Percentiles rank a stretch among this genome's conserved stretches.
phyloP scores from a whole-genome alignment of 2,888 invertebrate genomes.

The Tetramorium bicarinatum region DNA sequence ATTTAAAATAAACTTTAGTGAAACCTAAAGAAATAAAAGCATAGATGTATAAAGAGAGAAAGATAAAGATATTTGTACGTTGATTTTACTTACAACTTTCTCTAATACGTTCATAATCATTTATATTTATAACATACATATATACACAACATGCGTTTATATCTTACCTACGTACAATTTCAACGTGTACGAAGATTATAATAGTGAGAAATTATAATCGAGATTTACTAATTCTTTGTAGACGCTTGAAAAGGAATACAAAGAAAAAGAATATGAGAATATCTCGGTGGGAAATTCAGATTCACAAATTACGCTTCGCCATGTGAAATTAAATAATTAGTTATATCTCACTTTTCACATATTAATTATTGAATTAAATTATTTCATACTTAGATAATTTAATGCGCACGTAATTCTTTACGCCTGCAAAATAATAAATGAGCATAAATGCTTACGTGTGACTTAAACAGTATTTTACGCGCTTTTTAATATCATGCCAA shows the following conservation, averaged over 20 bases:
- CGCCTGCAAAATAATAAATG: neutral
- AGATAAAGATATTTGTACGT: slow-evolving; percentile 30
- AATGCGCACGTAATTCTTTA: neutral
- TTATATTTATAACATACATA: slow-evolving; percentile 50
- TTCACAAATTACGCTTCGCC: neutral
- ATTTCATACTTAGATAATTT: neutral
- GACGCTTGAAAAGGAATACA: slow-evolving; percentile 6
- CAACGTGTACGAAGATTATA: slow-evolving; percentile 23
- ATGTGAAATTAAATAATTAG: neutral
- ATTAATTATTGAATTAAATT: neutral
- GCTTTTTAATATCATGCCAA: neutral
- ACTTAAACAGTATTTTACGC: neutral
- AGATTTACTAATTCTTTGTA: slow-evolving; percentile 23
- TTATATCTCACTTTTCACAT: neutral
- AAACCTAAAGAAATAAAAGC: slow-evolving; percentile 33
- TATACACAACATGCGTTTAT: slow-evolving; percentile 39
- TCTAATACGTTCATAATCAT: slow-evolving; percentile 43
- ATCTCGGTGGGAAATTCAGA: slow-evolving; percentile 26
- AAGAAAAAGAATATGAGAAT: neutral
- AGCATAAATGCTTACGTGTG: neutral
- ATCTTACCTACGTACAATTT: slow-evolving; percentile 30
- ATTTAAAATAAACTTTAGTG: slow-evolving; percentile 25
- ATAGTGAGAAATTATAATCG: neutral
- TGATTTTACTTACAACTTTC: slow-evolving; percentile 26
- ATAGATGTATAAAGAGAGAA: slow-evolving; percentile 29